Evolutionary conservation across 2,113 vertebrate species (phyloP), one percentile per base, ranked within the genome.

Genomic region (Seriola quinqueradiata): DNA sequence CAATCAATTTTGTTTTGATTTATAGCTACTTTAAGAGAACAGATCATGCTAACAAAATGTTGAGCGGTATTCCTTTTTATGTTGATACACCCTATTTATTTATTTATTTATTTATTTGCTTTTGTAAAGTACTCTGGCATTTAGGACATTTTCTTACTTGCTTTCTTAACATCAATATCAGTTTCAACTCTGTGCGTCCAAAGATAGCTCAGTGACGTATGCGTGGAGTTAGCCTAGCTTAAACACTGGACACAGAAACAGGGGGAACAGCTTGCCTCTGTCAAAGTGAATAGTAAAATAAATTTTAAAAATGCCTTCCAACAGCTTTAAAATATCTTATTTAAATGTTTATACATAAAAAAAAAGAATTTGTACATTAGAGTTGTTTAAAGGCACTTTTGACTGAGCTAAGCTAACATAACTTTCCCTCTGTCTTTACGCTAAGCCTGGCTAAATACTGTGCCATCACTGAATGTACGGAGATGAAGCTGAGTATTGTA

Each of bases 71-170:
- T 42, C 8, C 40, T 42, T 63, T 61, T 61, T 54, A 10, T 75
- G 38, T 28, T 55, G 40, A 58, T 68, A 48, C 0, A 34, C n/a
- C 64, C 19, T 12, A 8, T 70, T 23, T 70, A 17, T 42, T 54
- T n/a, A 28, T 59, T 52, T 17, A 8, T 64, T 34, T 12, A 8
- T 70, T 23, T 70, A 17, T 42, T 54, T 32, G 4, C 12, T 57
- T 58, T 66, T 48, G 4, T 16, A 50, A 73, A 74, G 66, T 21
- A 66, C 50, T 38, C 2, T 16, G 3, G 54, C 13, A 36, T 48
- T 71, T 48, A 10, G 54, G 14, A 32, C 54, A 68, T 68, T 42
- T 4, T 42, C 25, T 55, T 61, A 68, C n/a, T 68, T 75, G 63
- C 46, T 75, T 57, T 75, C 44, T 68, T 68, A 23, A 28, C 50